Evolutionary conservation across 2,888 invertebrate species (phyloP).

Genomic region (Drosophila fulvimacula): DNA sequence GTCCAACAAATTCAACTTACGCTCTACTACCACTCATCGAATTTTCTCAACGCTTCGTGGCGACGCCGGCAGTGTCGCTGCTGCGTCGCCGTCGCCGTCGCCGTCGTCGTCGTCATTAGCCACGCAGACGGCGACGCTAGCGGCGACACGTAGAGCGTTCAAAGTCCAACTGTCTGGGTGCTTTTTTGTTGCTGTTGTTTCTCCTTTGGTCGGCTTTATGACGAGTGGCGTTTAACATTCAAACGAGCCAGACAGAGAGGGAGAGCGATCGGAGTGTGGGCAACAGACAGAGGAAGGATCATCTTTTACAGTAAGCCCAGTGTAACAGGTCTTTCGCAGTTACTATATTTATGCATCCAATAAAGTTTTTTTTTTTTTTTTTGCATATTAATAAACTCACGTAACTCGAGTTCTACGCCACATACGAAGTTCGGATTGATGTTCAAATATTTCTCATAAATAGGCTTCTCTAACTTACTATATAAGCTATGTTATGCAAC

Average conservation of each 20-base stretch:
- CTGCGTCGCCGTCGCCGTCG: slow-evolving; percentile 14
- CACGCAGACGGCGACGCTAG: slow-evolving; percentile 46
- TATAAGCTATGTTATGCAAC: background rate
- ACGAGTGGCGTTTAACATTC: slow-evolving; percentile 47
- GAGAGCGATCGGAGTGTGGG: background rate
- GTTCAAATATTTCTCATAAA: background rate
- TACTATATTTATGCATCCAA: background rate
- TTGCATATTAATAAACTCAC: background rate
- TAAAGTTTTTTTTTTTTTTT: background rate
- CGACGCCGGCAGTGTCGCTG: slow-evolving; percentile 13
- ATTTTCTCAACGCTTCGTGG: slow-evolving; percentile 44
- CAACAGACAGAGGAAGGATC: slow-evolving; percentile 7
- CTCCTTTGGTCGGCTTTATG: slow-evolving; percentile 52
- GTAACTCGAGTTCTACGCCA: slow-evolving; percentile 6
- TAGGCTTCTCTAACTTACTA: too few relatives aligned
- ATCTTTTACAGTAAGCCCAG: background rate
- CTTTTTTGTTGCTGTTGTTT: slow-evolving; percentile 23
- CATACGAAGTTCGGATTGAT: background rate
- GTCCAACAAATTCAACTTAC: slow-evolving; percentile 31
- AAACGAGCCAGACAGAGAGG: slow-evolving; percentile 7
- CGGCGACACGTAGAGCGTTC: slow-evolving; percentile 58
- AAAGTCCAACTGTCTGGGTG: slow-evolving; percentile 67
- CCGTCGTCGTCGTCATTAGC: slow-evolving; percentile 53
- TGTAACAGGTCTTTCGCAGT: slow-evolving; percentile 1
- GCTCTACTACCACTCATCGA: slow-evolving; percentile 36